Evolutionary conservation across 92 coral and sea anemone genomes (phyloP), one percentile per base, ranked within the genome.

Genomic region (Zoanthus sociatus): DNA sequence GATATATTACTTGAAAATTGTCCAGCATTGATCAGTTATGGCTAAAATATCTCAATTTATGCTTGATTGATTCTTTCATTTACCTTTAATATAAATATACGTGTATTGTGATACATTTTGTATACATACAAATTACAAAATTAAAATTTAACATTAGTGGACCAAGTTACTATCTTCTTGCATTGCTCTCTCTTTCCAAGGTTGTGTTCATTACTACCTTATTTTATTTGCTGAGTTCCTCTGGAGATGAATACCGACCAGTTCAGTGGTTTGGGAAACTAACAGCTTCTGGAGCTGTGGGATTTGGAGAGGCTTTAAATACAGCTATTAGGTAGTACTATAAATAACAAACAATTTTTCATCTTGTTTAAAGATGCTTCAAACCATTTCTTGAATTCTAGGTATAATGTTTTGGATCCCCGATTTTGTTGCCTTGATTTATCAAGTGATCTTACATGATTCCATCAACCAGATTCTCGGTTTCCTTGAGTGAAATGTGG

Each of bases 241-340:
- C 99, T 78, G 94, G 98, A 79, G 98, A 97, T 53, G 98, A 97
- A 71, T 97, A 97, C 85, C 89, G 93, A 84, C 99, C 99, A 37
- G 99, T 97, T 30, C 94, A 97, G 86, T 97, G 99, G 99, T 94
- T 97, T 89, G 92, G 99, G 50, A 93, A 93, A 56, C 87, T 95
- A 73, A 86, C 98, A 37, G 98, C 94, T 10, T 87, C 97, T 42
- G 98, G 95, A 42, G 93, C 98, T 26, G 87, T 96, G 58, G 97
- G 96, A 5, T 97, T 97, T 91, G 98, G 99, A 45, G 98, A 97
- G 78, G 92, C 98, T n/a, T 91, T 96, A 45, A 91, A 93, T 86
- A 96, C 93, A 21, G 99, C 98, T 8, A 92, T 97, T 69, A 92
- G 99, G 99, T 96, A 75, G 78, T 60, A 37, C 42, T 37, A 0